Conservation (phyloP, 2,113 vertebrate genomes). For the Paralichthys olivaceus region DNA sequence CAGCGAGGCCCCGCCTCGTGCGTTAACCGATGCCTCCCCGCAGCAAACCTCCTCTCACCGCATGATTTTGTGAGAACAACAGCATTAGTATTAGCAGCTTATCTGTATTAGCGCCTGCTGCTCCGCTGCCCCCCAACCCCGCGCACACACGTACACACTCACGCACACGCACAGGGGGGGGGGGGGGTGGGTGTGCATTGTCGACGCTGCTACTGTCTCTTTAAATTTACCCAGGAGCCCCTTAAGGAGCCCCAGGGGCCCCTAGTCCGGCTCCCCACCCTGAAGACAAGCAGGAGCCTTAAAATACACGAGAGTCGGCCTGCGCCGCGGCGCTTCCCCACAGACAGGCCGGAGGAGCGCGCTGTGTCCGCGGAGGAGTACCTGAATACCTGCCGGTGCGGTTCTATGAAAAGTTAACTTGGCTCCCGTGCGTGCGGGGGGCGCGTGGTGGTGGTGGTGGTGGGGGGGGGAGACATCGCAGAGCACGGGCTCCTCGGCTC, state of each 20-base stretch:
- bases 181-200: conserved; percentile 63
- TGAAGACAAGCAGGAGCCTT: conserved; percentile 87
- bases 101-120: conserved; percentile 59
- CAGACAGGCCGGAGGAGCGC: conserved; percentile 65
- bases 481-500: conserved; percentile 66
- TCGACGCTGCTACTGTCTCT: conserved; percentile 89
- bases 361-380: conserved; percentile 23
- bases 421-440: conserved; percentile 64
- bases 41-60: not conserved
- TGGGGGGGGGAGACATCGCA: conserved; percentile 61
- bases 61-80: conserved; percentile 36
- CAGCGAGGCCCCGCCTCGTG: conserved; percentile 12
- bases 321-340: conserved; percentile 53
- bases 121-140: conserved; percentile 34
- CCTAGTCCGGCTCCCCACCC: conserved; percentile 93
- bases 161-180: not conserved
- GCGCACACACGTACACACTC: conserved; percentile 14
- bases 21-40: conserved; percentile 35
- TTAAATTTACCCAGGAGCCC: conserved; percentile 99
- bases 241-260: conserved; percentile 97
- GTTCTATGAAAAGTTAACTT: conserved; percentile 84
- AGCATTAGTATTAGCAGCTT: conserved; percentile 55
- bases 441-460: conserved; percentile 45
- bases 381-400: conserved; percentile 42
- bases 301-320: conserved; percentile 84